Percentiles rank a stretch among this genome's conserved stretches.
Conservation (phyloP, 2,113 vertebrate species). For the Spermophilus dauricus region DNA sequence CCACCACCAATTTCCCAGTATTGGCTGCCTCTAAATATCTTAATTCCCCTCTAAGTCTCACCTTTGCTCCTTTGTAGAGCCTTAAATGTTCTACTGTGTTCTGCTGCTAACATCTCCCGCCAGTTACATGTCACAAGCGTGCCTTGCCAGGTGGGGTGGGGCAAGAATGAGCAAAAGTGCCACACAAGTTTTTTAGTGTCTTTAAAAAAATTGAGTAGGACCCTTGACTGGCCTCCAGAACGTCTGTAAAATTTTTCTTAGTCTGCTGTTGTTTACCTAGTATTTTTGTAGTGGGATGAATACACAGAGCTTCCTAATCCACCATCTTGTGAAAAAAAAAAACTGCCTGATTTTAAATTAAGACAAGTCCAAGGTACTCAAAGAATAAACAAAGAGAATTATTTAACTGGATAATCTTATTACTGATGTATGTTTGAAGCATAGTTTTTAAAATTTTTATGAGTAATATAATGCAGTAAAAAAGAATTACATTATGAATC, state of each 20-base stretch:
- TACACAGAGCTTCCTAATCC: not conserved
- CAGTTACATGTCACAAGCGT: not conserved
- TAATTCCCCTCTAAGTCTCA: not conserved
- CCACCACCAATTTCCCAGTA: no score
- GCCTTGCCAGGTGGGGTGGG: not conserved
- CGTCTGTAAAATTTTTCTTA: not conserved
- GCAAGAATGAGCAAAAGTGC: not conserved
- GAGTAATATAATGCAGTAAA: not conserved
- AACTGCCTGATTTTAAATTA: not conserved
- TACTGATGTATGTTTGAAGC: not conserved
- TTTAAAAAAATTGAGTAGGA: not conserved
- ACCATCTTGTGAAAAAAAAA: not conserved
- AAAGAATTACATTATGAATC: not conserved
- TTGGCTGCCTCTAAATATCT: not conserved
- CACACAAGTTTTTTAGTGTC: no score
- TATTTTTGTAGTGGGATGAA: not conserved
- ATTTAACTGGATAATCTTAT: not conserved
- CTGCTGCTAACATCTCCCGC: not conserved
- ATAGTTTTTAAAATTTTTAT: not conserved
- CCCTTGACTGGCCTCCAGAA: not conserved
- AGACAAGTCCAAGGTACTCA: not conserved
- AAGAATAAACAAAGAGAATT: not conserved
- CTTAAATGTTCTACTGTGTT: not conserved
- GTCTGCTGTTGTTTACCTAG: not conserved
- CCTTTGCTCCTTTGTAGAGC: not conserved